Percentiles rank a stretch among this genome's conserved stretches.
phyloP scores from a whole-genome alignment of 2,888 invertebrate species.

The Dicranocentrus wangi region DNA sequence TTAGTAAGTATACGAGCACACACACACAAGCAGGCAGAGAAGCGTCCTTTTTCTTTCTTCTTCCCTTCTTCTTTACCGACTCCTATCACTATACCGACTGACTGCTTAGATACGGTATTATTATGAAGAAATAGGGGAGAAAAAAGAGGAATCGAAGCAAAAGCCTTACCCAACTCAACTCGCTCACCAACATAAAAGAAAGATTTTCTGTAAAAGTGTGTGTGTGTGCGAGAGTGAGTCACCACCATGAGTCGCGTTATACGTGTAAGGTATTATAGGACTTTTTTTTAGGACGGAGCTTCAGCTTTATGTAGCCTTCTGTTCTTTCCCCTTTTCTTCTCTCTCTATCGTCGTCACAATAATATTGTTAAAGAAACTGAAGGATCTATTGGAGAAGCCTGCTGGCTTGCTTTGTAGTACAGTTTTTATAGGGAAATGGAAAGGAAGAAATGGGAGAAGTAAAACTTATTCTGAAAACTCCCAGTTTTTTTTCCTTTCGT shows the following conservation, averaged over 20 bases:
- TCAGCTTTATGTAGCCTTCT: conserved; percentile 24
- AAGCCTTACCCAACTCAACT: conserved; percentile 48
- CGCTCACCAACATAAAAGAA: conserved; percentile 50
- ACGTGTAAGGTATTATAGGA: conserved; percentile 14
- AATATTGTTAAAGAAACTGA: conserved; percentile 57
- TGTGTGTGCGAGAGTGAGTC: conserved; percentile 57
- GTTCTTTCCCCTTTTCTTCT: conserved; percentile 38
- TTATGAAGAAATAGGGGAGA: conserved; percentile 65
- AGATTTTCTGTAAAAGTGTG: conserved; percentile 61
- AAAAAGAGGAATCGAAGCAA: conserved; percentile 47
- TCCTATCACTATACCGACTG: conserved; percentile 64
- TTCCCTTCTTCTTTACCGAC: conserved; percentile 64
- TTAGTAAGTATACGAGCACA: conserved; percentile 19
- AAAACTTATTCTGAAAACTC: conserved; percentile 25
- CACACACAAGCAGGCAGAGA: conserved; percentile 51
- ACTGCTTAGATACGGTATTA: conserved; percentile 62
- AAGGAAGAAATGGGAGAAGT: conserved; percentile 38
- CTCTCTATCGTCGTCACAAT: conserved; percentile 48
- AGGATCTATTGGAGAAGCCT: conserved; percentile 52
- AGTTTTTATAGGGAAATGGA: conserved; percentile 48
- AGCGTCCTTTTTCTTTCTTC: conserved; percentile 58
- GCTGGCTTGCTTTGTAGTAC: conserved; percentile 46
- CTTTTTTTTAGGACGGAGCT: conserved; percentile 36
- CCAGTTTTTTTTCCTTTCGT: conserved; percentile 24
- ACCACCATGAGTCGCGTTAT: conserved; percentile 37